Evolutionary conservation across 2,113 vertebrate species (phyloP), one percentile per base, ranked within the genome.

Genomic region (Propithecus coquereli): DNA sequence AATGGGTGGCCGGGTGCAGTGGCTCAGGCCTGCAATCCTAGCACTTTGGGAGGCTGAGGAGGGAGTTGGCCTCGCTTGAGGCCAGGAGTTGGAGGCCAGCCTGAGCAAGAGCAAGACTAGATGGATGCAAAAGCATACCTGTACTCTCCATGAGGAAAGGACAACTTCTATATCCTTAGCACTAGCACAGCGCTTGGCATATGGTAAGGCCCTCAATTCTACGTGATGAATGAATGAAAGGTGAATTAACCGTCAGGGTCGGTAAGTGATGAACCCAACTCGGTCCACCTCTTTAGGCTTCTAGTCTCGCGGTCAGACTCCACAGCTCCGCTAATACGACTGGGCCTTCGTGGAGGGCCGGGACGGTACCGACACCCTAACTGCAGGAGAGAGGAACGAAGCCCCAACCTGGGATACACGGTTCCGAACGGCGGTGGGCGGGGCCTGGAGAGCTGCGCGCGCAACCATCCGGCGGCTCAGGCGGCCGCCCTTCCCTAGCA

Each of bases 401-500:
- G 1, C 27, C 22, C 40, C 0, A 22, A 6, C 0, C 13, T 14
- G 77, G 47, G 11, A 22, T 1, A 3, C 71, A 1, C 6, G 3
- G 4, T 1, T 8, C 20, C 0, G 0, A 5, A 32, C 0, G 4
- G 11, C 5, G 27, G 66, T 3, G 65, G 66, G 90, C 27, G 50
- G 23, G 37, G 88, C 59, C 86, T 14, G 66, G 22, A 23, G 63
- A 22, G 32, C 40, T 54, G 81, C 77, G 81, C 92, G n/a, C 34
- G n/a, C 68, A 57, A 2, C 34, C 52, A 0, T 45, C 0, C 65
- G 0, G 27, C 7, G 0, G 65, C 52, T 89, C 84, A 30, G 43
- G 84, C 57, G 92, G 70, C 74, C 0, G n/a, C 66, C n/a, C 54
- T 68, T 63, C 84, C 93, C 23, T 92, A 37, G 95, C 93, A 95